A percentile compares a stretch with the other conserved stretches of the same genome.
Evolutionary conservation across 1,140 invertebrate genomes (phyloP).

Genomic region (Penaeus japonicus): DNA sequence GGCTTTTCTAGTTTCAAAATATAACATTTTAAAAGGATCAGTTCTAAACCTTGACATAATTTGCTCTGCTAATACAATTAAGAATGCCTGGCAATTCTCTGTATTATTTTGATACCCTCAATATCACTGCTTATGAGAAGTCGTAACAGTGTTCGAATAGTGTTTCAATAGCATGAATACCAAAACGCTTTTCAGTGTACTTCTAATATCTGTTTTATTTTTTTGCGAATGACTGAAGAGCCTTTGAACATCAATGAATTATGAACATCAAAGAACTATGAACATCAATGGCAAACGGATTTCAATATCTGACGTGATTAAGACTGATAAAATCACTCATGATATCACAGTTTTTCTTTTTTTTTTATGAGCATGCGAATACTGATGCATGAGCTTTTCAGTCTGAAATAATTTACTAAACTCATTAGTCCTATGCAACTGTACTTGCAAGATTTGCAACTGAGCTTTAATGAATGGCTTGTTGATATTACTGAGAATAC

Average conservation of each 20-base stretch:
- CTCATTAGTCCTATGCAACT: conserved; percentile 21
- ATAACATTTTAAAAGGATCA: conserved; percentile 15
- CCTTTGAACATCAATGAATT: too few relatives aligned
- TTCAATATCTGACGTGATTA: background rate
- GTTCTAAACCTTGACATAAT: conserved; percentile 9
- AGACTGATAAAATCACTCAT: background rate
- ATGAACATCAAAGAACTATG: too few relatives aligned
- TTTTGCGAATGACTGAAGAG: too few relatives aligned
- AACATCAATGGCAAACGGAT: background rate
- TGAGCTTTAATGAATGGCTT: conserved; percentile 30
- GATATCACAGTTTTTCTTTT: background rate
- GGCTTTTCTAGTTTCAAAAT: conserved; percentile 10
- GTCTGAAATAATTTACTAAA: conserved; percentile 18
- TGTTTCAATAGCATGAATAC: background rate
- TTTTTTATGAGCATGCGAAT: background rate
- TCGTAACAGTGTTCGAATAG: too few relatives aligned
- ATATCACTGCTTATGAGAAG: background rate
- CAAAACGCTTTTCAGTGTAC: background rate
- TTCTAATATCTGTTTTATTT: too few relatives aligned
- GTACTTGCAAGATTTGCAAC: background rate
- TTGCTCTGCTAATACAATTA: background rate
- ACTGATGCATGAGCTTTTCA: background rate
- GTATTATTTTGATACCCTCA: background rate
- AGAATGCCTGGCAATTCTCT: background rate
- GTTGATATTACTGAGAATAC: background rate